Evolutionary conservation across 2,797 vertebrate genomes (phyloP).

Genomic region (Lophius americanus): DNA sequence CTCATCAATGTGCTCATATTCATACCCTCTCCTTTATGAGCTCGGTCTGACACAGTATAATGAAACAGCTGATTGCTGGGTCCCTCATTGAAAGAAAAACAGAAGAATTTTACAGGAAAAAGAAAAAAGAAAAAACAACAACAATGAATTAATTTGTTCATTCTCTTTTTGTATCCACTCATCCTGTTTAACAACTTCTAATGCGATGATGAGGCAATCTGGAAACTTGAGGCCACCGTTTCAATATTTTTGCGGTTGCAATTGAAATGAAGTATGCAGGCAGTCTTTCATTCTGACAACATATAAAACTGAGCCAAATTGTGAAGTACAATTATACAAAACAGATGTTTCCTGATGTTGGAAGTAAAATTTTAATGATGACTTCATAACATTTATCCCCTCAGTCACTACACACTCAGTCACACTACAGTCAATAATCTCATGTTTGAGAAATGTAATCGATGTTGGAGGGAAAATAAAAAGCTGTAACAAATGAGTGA

Average conservation of each 20-base stretch:
- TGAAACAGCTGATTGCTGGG: slow-evolving; percentile 47
- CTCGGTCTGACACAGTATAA: slow-evolving; percentile 20
- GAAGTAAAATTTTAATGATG: slow-evolving; percentile 1
- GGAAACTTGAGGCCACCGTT: slow-evolving; percentile 17
- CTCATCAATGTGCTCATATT: slow-evolving; percentile 58
- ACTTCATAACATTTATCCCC: no score
- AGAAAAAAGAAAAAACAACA: no score
- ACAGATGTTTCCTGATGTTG: background rate
- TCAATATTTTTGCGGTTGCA: slow-evolving; percentile 2
- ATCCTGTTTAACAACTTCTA: slow-evolving; percentile 10
- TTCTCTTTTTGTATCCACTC: no score
- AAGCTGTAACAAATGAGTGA: slow-evolving; percentile 47
- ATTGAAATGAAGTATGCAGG: slow-evolving; percentile 20
- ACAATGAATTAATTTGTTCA: no score
- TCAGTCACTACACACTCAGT: no score
- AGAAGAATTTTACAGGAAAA: background rate
- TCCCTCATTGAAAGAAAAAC: slow-evolving; percentile 40
- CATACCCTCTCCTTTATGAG: slow-evolving; percentile 32
- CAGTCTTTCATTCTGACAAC: slow-evolving; percentile 21
- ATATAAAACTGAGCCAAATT: background rate
- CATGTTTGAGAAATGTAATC: slow-evolving; percentile 5
- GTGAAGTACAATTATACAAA: background rate
- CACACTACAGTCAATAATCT: no score
- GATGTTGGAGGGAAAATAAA: background rate
- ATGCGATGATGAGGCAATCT: slow-evolving; percentile 1